These are phyloP conservation scores for Neomorphus geoffroyi DNA, from an alignment of 2,797 vertebrate species.

Conservation along the genomic window DNA sequence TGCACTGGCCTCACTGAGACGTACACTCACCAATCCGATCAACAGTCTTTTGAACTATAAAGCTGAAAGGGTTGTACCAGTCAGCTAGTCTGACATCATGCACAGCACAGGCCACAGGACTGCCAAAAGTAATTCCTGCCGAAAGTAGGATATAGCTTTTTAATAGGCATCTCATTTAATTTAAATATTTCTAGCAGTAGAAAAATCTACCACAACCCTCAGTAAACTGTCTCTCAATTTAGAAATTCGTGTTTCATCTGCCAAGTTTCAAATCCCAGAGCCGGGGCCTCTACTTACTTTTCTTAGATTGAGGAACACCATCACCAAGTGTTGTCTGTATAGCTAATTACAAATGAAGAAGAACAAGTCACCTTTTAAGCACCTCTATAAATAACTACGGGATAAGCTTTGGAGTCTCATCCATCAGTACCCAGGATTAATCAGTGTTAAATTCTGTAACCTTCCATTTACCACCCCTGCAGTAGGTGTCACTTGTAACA, in stretches of 20 bases:
- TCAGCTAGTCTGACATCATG: slow-evolving; percentile 15
- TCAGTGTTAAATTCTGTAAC: background rate
- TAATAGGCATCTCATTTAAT: slow-evolving; percentile 30
- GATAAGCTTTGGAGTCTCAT: slow-evolving; percentile 29
- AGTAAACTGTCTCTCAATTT: background rate
- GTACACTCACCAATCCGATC: background rate
- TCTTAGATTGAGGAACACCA: background rate
- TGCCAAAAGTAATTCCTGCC: slow-evolving; percentile 4
- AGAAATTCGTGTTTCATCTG: background rate
- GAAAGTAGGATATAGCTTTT: slow-evolving; percentile 25
- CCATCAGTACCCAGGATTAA: background rate
- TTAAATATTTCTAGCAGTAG: slow-evolving; percentile 42
- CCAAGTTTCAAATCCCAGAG: slow-evolving; percentile 1
- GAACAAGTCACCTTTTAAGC: slow-evolving; percentile 29
- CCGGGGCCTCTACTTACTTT: background rate
- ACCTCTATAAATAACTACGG: slow-evolving; percentile 27
- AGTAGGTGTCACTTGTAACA: background rate
- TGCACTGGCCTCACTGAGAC: background rate
- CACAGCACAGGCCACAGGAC: background rate
- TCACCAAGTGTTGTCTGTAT: background rate
- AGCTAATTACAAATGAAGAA: background rate
- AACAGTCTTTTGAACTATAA: background rate
- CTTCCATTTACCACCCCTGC: background rate
- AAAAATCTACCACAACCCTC: slow-evolving; percentile 21
- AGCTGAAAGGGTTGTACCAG: background rate